These are phyloP conservation scores for Atlantisia rogersi DNA, from an alignment of 2,113 vertebrate species.

Conservation along the genomic window DNA sequence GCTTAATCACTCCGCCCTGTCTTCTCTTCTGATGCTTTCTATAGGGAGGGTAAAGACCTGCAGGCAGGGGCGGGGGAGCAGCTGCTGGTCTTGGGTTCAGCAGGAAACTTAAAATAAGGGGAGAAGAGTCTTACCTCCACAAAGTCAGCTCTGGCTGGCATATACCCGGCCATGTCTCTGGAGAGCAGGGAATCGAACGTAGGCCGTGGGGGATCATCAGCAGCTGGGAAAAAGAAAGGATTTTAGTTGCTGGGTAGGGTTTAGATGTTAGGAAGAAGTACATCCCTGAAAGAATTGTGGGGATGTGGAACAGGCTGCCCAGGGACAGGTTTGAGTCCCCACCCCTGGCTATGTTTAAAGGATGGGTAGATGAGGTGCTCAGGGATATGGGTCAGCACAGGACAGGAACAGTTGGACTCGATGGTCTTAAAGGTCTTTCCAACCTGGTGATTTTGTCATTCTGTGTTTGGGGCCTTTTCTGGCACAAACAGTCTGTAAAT, in stretches of 20 bases:
- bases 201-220: conserved; percentile 94
- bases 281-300: too few relatives aligned
- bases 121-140: conserved; percentile 86
- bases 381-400: too few relatives aligned
- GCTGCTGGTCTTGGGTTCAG: neutral
- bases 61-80: neutral
- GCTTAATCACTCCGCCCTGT: neutral
- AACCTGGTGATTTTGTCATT: too few relatives aligned
- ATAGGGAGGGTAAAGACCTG: neutral
- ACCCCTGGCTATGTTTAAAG: too few relatives aligned
- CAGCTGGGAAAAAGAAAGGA: conserved; percentile 74
- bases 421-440: too few relatives aligned
- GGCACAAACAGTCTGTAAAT: neutral
- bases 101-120: neutral
- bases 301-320: too few relatives aligned
- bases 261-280: too few relatives aligned
- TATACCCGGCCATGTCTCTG: conserved; percentile 98
- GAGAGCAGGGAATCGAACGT: conserved; percentile 94
- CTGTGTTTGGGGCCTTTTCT: neutral
- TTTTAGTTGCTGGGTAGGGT: neutral
- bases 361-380: too few relatives aligned
- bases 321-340: too few relatives aligned
- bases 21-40: neutral
- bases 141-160: conserved; percentile 98
- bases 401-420: too few relatives aligned